Conservation (phyloP, 1,140 invertebrate genomes). For the Lepidurus arcticus region DNA sequence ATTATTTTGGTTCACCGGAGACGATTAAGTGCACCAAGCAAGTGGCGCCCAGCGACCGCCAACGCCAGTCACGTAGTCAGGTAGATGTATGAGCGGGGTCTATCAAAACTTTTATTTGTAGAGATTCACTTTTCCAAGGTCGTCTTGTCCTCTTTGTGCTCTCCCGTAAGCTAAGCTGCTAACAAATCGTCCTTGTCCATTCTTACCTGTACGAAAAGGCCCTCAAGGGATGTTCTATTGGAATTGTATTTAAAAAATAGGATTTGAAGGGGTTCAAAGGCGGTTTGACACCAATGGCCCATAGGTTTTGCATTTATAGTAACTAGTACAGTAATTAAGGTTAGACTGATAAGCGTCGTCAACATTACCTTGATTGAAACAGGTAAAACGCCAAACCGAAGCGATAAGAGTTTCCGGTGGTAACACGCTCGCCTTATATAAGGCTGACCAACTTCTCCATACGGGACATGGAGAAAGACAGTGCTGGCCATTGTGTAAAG, state of each 20-base stretch:
- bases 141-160: too few relatives aligned
- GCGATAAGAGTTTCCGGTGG: not conserved
- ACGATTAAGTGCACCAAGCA: constrained; percentile 15
- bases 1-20: constrained; percentile 19
- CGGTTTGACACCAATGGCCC: too few relatives aligned
- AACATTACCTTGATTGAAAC: not conserved
- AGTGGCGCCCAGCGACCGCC: constrained; percentile 14
- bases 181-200: too few relatives aligned
- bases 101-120: not conserved
- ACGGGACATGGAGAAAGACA: not conserved
- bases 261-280: too few relatives aligned
- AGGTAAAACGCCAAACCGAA: not conserved
- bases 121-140: not conserved
- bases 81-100: not conserved
- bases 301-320: too few relatives aligned
- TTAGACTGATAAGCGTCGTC: not conserved
- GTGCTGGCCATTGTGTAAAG: not conserved
- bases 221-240: too few relatives aligned
- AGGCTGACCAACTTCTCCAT: not conserved
- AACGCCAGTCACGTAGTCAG: constrained; percentile 9
- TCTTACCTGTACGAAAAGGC: too few relatives aligned
- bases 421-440: not conserved
- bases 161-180: too few relatives aligned
- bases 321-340: not conserved
- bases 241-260: too few relatives aligned